Percentiles rank a stretch among this genome's conserved stretches.
Conservation (phyloP, 2,888 invertebrate genomes). For the Mimumesa dahlbomi region DNA sequence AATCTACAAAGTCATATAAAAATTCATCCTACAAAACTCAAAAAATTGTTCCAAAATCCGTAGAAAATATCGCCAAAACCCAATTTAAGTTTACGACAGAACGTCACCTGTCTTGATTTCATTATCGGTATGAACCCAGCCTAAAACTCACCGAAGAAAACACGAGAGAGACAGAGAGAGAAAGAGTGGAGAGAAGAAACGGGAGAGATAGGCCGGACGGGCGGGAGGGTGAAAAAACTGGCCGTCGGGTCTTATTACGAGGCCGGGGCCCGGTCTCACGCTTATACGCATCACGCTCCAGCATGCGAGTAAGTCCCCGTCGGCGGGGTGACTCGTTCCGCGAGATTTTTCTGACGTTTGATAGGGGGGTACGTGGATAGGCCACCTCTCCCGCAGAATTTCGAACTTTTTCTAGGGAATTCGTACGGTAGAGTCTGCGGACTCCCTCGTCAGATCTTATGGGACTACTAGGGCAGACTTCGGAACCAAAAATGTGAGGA, state of each 20-base stretch:
- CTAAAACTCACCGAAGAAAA: no score
- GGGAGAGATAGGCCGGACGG: conserved; percentile 43
- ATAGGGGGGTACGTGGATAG: conserved; percentile 33
- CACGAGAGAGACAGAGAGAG: conserved; percentile 26
- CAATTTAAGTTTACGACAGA: no score
- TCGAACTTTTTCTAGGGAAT: conserved; percentile 2
- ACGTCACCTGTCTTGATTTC: no score
- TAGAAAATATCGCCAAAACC: no score
- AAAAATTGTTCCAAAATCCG: no score
- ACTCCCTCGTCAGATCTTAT: no score
- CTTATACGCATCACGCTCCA: conserved; percentile 69
- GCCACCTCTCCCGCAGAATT: conserved; percentile 39
- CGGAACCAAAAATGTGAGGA: no score
- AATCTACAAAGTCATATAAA: no score
- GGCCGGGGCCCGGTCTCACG: conserved; percentile 77
- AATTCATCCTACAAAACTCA: no score
- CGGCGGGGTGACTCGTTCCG: conserved; percentile 73
- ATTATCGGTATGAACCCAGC: no score
- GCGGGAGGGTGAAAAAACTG: conserved; percentile 75
- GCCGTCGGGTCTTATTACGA: conserved; percentile 80
- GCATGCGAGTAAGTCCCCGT: conserved; percentile 60
- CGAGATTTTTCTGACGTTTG: conserved; percentile 76
- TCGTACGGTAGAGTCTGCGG: background rate
- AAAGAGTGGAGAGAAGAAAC: conserved; percentile 41
- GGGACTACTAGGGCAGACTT: no score